Evolutionary conservation across 2,797 vertebrate species (phyloP), one percentile per base, ranked within the genome.

Genomic region (Leptoclinus maculatus): DNA sequence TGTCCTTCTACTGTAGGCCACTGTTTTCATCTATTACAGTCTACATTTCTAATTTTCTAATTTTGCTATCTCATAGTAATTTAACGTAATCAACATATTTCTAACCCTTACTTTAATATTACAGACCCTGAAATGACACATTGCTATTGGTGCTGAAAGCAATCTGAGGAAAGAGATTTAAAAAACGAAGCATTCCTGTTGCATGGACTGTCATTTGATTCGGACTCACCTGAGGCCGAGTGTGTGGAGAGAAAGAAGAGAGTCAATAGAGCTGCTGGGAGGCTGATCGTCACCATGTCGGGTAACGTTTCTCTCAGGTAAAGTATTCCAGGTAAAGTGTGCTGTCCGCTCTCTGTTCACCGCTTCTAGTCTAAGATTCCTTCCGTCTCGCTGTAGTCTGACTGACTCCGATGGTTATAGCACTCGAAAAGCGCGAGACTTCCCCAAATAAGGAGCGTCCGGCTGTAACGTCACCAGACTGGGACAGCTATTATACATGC

Each of bases 381-480:
- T 14, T 5, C 17, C 6, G 11, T 32, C 12, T 59, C 7, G 23
- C 4, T 25, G n/a, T 1, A 2, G 3, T 47, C 11, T 4, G 49
- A 19, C 65, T 47, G 63, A 32, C 57, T 68, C 0, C 19, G 10
- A 32, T 2, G n/a, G 3, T 66, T 64, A 1, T 1, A 11, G 5
- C 9, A 0, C 21, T 51, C 8, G 70, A 47, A 54, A 5, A 0
- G n/a, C 9, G 21, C 7, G 34, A n/a, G 10, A 10, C 25, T 4
- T 76, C 58, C 11, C 93, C 93, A 93, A 54, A 93, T 90, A 91
- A 79, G 92, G 93, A 54, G 58, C 47, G 65, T 89, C 86, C 82
- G 83, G 39, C 36, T 8, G 12, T 25, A 8, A 0, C 74, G 89
- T 87, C 78, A 63, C 41, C 27, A 39, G 29, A 1, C 25, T 7